A percentile compares a stretch with the other conserved stretches of the same genome.
These are phyloP conservation scores for Melanostoma scalare DNA, from an alignment of 2,888 invertebrate genomes.

Conservation along the genomic window DNA sequence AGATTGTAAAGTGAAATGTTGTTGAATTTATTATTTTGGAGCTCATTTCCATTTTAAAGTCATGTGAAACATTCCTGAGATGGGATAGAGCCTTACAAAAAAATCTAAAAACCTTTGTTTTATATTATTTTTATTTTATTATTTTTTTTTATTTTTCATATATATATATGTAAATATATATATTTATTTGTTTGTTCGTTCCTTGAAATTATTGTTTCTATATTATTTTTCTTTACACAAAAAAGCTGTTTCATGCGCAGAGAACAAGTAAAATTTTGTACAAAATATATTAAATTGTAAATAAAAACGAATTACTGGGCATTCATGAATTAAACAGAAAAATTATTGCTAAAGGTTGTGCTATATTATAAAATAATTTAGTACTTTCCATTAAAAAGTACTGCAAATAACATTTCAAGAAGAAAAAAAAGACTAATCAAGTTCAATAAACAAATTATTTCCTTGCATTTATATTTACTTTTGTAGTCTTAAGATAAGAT, in stretches of 20 bases:
- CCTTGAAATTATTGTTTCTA: slow-evolving; percentile 9
- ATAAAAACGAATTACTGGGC: slow-evolving; percentile 35
- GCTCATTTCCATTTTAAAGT: slow-evolving; percentile 23
- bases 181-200: slow-evolving; percentile 16
- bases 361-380: slow-evolving; percentile 60
- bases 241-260: background rate
- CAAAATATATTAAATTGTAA: slow-evolving; percentile 56
- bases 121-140: background rate
- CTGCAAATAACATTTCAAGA: slow-evolving; percentile 8
- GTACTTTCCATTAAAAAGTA: slow-evolving; percentile 30
- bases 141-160: background rate
- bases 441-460: slow-evolving; percentile 35
- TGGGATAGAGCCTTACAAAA: slow-evolving; percentile 10
- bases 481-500: slow-evolving; percentile 8
- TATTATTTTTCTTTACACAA: slow-evolving; percentile 1
- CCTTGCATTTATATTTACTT: slow-evolving; percentile 40
- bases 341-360: slow-evolving; percentile 56
- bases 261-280: slow-evolving; percentile 43
- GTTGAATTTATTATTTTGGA: slow-evolving; percentile 27
- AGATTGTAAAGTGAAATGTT: slow-evolving; percentile 2
- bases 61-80: slow-evolving; percentile 30
- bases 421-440: slow-evolving; percentile 49
- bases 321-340: slow-evolving; percentile 38
- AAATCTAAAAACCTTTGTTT: no score
- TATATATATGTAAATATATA: background rate